Evolutionary conservation across 2,888 invertebrate species (phyloP), one percentile per base, ranked within the genome.

Genomic region (Drosophila mettleri): DNA sequence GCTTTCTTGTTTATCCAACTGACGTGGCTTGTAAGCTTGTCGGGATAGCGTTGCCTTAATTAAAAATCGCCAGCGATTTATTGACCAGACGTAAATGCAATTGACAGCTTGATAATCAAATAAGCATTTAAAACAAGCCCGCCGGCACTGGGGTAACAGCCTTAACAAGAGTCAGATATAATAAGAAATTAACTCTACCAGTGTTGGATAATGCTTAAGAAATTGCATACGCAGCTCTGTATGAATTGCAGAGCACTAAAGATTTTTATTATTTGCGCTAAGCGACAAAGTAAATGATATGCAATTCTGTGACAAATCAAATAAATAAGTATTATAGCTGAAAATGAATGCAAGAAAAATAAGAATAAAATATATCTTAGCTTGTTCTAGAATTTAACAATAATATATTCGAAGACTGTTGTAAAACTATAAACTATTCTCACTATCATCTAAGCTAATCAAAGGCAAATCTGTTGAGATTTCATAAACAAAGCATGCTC

Each of bases 11-110:
- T 71, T 78, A 78, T 67, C 64, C 78, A 61, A 38, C 57, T 74
- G 78, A 64, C 74, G 63, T 54, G 70, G 60, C 61, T 51, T 69
- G 69, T 71, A 65, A 74, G 67, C 67, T 39, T 57, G 63, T 57
- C 71, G 55, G 82, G 82, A 79, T 49, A 69, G 66, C 69, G 78
- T 80, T 78, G 60, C 76, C 62, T 82, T 82, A 82, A 82, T 82
- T 82, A 83, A 83, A 82, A 82, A 75, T 67, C 64, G 69, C 46
- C 76, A 53, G 64, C 82, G 59, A 74, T 79, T 67, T 79, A 69
- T 68, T 74, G 85, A 82, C 77, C 64, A 43, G 59, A 34, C 54
- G 69, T 75, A 68, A 78, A 82, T 61, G 65, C 69, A 78, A 73
- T 72, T 78, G 86, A 80, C 83, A 74, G 85, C 34, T 61, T 48